phyloP scores from a whole-genome alignment of 2,888 invertebrate genomes.

The Sphinx pinastri region DNA sequence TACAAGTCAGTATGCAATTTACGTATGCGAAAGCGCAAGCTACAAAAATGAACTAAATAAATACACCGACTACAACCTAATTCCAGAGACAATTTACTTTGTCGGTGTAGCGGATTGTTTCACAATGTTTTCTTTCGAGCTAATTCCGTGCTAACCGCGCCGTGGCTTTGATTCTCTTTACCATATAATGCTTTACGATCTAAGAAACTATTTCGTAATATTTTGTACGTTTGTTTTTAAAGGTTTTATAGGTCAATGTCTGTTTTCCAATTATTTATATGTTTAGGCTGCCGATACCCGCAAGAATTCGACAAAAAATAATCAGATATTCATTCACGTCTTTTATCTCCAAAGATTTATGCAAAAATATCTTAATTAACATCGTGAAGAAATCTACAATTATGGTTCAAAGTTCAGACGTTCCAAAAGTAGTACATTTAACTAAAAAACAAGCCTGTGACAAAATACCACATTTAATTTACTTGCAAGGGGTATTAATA shows the following conservation, averaged over 20 bases:
- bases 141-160: conserved; percentile 25
- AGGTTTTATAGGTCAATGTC: neutral
- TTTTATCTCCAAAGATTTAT: too few species aligned
- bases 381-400: too few species aligned
- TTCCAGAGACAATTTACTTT: conserved; percentile 13
- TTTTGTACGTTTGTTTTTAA: neutral
- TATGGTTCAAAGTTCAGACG: too few species aligned
- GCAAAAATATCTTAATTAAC: too few species aligned
- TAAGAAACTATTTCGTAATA: conserved; percentile 4
- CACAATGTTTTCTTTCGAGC: conserved; percentile 27
- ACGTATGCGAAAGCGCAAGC: too few species aligned
- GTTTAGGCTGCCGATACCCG: too few species aligned
- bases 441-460: neutral
- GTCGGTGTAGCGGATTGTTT: conserved; percentile 1
- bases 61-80: neutral
- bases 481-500: conserved; percentile 8
- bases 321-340: too few species aligned
- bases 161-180: conserved; percentile 18
- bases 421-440: neutral
- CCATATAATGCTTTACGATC: conserved; percentile 24
- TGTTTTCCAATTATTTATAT: neutral
- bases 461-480: neutral
- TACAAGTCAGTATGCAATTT: too few species aligned
- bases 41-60: neutral
- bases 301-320: too few species aligned